These are phyloP conservation scores for Melipona quadrifasciata DNA, from an alignment of 1,140 invertebrate genomes.

Conservation along the genomic window DNA sequence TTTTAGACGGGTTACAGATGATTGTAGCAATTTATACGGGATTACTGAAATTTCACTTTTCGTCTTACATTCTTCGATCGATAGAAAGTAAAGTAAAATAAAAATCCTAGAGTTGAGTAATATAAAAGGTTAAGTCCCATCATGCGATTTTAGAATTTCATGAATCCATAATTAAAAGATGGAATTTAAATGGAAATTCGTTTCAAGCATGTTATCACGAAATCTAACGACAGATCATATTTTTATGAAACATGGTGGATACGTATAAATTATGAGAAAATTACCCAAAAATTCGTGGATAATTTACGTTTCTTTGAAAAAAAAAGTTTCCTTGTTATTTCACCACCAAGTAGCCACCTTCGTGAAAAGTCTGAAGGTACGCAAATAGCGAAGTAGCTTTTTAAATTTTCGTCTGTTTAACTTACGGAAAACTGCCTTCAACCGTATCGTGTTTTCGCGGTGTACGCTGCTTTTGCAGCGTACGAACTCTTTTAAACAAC, in stretches of 20 bases:
- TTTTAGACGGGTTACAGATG: too few species aligned
- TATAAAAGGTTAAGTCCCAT: too few species aligned
- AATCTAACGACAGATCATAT: background rate
- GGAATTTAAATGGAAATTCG: too few species aligned
- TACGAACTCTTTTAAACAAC: background rate
- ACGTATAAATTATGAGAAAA: background rate
- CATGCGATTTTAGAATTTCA: too few species aligned
- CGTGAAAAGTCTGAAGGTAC: background rate
- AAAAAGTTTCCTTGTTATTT: background rate
- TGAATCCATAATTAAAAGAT: too few species aligned
- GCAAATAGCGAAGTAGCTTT: background rate
- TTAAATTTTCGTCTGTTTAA: background rate
- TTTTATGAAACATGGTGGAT: background rate
- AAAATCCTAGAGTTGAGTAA: too few species aligned
- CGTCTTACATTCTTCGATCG: too few species aligned
- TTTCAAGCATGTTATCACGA: too few species aligned
- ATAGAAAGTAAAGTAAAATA: too few species aligned
- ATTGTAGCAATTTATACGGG: too few species aligned
- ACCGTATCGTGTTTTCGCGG: background rate
- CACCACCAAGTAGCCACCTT: background rate
- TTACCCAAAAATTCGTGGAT: background rate
- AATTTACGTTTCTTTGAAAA: background rate
- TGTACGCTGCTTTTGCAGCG: background rate
- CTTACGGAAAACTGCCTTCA: background rate
- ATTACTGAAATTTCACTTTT: too few species aligned